phyloP scores from a whole-genome alignment of 2,888 invertebrate genomes.

The Ichneumoninae sp. region DNA sequence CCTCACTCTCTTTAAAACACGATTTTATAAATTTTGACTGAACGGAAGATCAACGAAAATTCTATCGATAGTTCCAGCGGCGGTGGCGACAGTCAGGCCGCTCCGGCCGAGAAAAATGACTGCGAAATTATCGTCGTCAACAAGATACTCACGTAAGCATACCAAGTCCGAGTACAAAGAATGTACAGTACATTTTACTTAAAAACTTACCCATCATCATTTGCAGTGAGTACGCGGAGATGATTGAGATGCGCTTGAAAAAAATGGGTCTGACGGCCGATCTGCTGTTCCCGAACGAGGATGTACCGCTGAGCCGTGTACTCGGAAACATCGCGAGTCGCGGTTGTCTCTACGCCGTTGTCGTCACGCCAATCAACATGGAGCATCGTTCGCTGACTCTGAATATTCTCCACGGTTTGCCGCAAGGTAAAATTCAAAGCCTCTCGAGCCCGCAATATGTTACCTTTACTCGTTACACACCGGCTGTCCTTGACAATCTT shows the following conservation, averaged over 20 bases:
- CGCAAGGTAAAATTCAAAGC: constrained; percentile 88
- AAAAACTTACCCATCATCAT: constrained; percentile 57
- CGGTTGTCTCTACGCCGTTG: constrained; percentile 95
- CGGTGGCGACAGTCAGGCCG: constrained; percentile 75
- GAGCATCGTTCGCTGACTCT: constrained; percentile 94
- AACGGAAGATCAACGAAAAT: constrained; percentile 34
- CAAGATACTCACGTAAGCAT: constrained; percentile 91
- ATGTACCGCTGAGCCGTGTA: constrained; percentile 91
- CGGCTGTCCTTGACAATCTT: constrained; percentile 65
- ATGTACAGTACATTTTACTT: constrained; percentile 23
- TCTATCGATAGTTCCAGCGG: constrained; percentile 60
- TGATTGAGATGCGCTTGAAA: constrained; percentile 92
- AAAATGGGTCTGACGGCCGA: constrained; percentile 92
- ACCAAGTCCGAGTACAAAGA: neutral
- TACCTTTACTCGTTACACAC: neutral
- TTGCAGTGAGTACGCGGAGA: constrained; percentile 93
- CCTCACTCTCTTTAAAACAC: neutral
- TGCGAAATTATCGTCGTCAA: constrained; percentile 96
- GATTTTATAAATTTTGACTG: constrained; percentile 14
- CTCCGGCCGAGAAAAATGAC: constrained; percentile 90
- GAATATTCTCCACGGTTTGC: constrained; percentile 95
- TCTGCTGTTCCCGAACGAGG: constrained; percentile 95
- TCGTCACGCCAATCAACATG: constrained; percentile 94
- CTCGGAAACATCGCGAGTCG: constrained; percentile 94
- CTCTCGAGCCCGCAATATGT: neutral